Evolutionary conservation across 2,113 vertebrate species (phyloP), one percentile per base, ranked within the genome.

Genomic region (Varanus salvator): DNA sequence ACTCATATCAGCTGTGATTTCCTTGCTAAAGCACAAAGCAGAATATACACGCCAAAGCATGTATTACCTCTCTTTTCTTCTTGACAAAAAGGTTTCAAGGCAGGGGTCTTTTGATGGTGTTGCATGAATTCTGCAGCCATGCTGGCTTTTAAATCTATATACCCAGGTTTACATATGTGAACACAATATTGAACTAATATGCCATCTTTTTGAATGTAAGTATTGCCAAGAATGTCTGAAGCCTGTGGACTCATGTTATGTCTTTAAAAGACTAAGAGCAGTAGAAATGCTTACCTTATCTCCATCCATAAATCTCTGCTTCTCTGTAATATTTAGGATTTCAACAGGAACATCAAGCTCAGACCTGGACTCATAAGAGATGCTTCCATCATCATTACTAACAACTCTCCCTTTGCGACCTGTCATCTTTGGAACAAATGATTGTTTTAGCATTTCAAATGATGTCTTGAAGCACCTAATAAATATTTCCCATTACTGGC

Each of bases 301-400:
- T 95, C 99, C 99, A 89, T 99, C 98, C 99, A 99, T 99, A 95
- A 99, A 99, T 87, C 99, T 97, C 87, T 99, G 99, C 94, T 99
- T 99, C 86, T 99, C 99, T 0, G 99, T 99, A 87, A 99, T 98
- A 86, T 99, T 99, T 23, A 99, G 97, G 95, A 99, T 99, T 93
- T 99, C 99, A 34, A 99, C 99, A 0, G 99, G 99, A 71, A 99
- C 99, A 0, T 99, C 99, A 6, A 99, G 98, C 76, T 99, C 99
- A 0, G 99, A 99, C 52, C 99, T 96, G 0, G 99, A 99, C 86
- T 99, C 99, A 0, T 99, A 99, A 0, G 98, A 99, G 94, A 99
- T 99, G 96, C 98, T 99, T 94, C 99, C 99, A 6, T 99, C 99
- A 2, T 99, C 99, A 0, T 99, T 99, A 92, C 98, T 99, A 78